These are phyloP conservation scores for Erythrocercus mccallii DNA, from an alignment of 2,113 vertebrate species.

Conservation along the genomic window DNA sequence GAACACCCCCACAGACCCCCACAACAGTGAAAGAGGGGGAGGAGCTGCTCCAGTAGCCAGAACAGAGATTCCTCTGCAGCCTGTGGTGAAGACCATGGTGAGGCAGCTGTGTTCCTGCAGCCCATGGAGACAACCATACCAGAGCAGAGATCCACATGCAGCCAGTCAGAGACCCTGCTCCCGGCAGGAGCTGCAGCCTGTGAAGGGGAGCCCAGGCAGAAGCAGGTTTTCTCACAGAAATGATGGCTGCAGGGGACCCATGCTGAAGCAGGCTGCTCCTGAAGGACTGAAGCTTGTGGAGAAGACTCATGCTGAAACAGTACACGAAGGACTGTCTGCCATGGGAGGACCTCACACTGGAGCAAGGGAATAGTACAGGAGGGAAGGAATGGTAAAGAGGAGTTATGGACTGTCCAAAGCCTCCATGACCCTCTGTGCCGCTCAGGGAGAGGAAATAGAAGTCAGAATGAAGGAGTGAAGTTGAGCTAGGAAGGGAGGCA, in stretches of 20 bases:
- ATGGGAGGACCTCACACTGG: background rate
- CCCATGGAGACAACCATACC: background rate
- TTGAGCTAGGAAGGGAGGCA: background rate
- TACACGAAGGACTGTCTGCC: background rate
- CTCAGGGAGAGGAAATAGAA: fast-evolving
- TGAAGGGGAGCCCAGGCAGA: background rate
- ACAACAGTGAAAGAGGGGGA: background rate
- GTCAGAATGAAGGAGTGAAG: background rate
- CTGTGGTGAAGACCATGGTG: background rate
- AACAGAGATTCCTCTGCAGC: background rate
- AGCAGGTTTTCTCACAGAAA: background rate
- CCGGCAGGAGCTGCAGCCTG: background rate
- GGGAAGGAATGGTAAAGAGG: background rate
- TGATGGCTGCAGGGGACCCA: background rate
- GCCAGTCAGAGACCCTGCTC: background rate
- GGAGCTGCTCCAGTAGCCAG: fast-evolving
- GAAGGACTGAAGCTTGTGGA: background rate
- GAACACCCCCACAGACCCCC: background rate
- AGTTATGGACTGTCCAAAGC: background rate
- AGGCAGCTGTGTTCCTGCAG: background rate
- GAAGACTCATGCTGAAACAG: background rate
- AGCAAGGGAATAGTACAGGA: background rate
- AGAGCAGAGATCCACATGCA: background rate
- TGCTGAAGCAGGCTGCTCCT: background rate
- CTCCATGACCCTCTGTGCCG: background rate